Base-by-base conservation (phyloP, 2,888 invertebrate genomes). In the Phortica okadai region DNA sequence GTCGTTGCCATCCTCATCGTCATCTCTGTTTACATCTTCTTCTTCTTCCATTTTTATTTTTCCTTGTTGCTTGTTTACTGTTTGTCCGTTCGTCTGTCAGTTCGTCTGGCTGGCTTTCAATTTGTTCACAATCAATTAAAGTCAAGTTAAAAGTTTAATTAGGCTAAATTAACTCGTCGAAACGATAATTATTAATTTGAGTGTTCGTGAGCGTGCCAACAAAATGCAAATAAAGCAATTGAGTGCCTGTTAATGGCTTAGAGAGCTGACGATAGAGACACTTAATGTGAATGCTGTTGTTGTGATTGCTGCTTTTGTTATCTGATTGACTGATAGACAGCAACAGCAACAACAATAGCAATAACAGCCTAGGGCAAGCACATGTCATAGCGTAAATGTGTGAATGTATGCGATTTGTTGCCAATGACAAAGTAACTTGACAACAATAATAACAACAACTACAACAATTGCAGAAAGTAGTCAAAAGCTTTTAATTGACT, bases 81-180 rank as follows among this genome's bases (percentile, higher is more conserved):
- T 67, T 10, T 11, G 67, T 11, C 56, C 41, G 8, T 11, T 56
- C 44, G 58, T 73, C n/a, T 8, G 8, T 72, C 41, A 5, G 14
- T 42, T 62, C 62, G 67, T 14, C 33, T 25, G n/a, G 56, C 11
- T 6, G 41, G 41, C 16, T 81, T 87, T 83, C 84, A 85, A 83
- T 84, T 86, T 86, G 88, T 78, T 83, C 84, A 88, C 85, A 86
- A 86, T 88, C 85, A 86, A 88, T 86, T 86, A 86, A 88, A 83
- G 84, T 77, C 78, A 83, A 87, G 82, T 83, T 83, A 87, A 88
- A 88, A 88, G 85, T 86, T 86, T 86, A 88, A 86, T 86, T 86
- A 86, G 84, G 88, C 85, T 85, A 86, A 86, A 85, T 72, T 54
- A 72, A 72, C 70, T 72, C 54, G 21, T 72, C 70, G 21, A 50